Base-by-base conservation (phyloP, 2,113 vertebrate genomes). In the Corynorhinus townsendii region DNA sequence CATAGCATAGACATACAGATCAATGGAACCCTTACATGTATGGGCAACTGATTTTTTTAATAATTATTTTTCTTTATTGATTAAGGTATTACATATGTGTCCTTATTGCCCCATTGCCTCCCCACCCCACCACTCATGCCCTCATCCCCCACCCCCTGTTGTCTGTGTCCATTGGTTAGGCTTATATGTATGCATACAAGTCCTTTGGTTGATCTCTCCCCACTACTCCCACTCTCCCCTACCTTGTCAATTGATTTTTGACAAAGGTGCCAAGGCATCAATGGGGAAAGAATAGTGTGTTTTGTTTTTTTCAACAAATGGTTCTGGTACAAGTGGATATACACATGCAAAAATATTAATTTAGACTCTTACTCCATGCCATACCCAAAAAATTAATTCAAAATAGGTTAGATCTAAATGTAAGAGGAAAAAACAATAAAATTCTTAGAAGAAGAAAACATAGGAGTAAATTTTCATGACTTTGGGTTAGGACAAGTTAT, bases 221-320 rank as follows among this genome's bases (percentile, higher is more conserved):
- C 11, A 1, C 11, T 62, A 62, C 4, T 11, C 59, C 59, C 59
- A 62, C 59, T 26, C 59, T 28, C 59, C 26, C 59, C 26, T 62
- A 62, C 59, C 59, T 62, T 62, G 83, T 76, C 91, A 90, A 92
- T 93, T 95, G 92, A 89, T 94, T 96, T 95, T 91, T 79, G 66
- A 88, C 77, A 95, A 79, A 96, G 86, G n/a, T 96, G 56, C 66
- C 96, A 88, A 89, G 24, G 85, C 62, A 89, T 91, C 43, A 56
- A 3, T 90, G 54, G 9, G 19, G 56, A 90, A 92, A 96, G 17
- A 19, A 81, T 3, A 73, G 38, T 84, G 7, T 22, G 54, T 62
- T 62, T 59, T 10, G 22, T 59, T 24, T 71, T 93, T 93, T 76
- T 79, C 38, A 94, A 93, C 35, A 80, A 86, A 76, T 72, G 52